Evolutionary conservation across 2,113 vertebrate species (phyloP).

Genomic region (Nerophis lumbriciformis): DNA sequence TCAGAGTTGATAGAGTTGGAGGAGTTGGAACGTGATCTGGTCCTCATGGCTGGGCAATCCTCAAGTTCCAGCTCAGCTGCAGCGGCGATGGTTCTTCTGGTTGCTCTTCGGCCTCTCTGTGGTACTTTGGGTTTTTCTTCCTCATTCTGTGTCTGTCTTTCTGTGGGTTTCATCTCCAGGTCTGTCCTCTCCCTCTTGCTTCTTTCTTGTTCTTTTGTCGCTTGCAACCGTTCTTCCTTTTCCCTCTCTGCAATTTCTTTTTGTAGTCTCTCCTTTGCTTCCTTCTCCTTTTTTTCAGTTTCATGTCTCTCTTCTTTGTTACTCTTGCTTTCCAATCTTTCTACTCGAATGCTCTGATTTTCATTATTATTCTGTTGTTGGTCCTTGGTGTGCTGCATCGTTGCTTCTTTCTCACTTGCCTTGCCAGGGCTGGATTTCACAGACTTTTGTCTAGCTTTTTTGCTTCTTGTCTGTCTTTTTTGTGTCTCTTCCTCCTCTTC

Average conservation of each 20-base stretch:
- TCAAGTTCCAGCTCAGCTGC: slow-evolving; percentile 9
- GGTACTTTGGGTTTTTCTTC: neutral
- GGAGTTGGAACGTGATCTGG: slow-evolving; percentile 62
- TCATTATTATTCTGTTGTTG: neutral
- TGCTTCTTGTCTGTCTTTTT: slow-evolving; percentile 29
- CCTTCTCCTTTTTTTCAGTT: slow-evolving; percentile 4
- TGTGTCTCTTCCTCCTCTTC: neutral
- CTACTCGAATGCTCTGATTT: slow-evolving; percentile 5
- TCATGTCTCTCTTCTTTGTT: slow-evolving; percentile 11
- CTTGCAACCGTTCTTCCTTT: neutral
- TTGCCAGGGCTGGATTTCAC: slow-evolving; percentile 10
- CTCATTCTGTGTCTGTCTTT: slow-evolving; percentile 19
- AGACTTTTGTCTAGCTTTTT: slow-evolving; percentile 26
- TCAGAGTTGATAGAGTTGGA: slow-evolving; percentile 64
- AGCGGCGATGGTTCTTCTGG: slow-evolving; percentile 17
- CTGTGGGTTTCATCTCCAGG: slow-evolving; percentile 9
- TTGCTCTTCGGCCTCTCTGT: slow-evolving; percentile 29
- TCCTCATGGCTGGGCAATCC: slow-evolving; percentile 44
- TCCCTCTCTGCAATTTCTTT: slow-evolving; percentile 14
- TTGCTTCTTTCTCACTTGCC: slow-evolving; percentile 19
- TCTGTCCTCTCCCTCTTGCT: slow-evolving; percentile 8
- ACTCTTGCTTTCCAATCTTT: slow-evolving; percentile 11
- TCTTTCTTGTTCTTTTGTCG: slow-evolving; percentile 3
- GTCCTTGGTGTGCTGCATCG: neutral
- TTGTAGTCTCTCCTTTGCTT: neutral